Base-by-base conservation (phyloP, 2,113 vertebrate species). In the Clupea harengus region DNA sequence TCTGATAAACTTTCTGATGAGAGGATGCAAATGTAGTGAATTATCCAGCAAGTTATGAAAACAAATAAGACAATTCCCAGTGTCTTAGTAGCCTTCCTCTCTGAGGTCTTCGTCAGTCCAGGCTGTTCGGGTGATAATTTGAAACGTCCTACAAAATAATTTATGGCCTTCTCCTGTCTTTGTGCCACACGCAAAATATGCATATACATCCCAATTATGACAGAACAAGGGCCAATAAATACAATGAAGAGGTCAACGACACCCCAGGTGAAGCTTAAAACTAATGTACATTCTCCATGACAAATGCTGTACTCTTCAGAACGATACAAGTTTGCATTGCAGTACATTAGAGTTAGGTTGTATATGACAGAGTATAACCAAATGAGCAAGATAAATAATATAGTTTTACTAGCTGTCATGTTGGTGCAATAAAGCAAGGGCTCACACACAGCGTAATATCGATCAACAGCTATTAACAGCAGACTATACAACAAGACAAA, bases 61-160 rank as follows among this genome's bases (percentile, higher is more conserved):
- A 93, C 86, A 5, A 90, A 1, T 10, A 92, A 88, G 20, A 93
- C 89, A 13, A 92, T 0, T 20, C 89, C 92, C 6, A 92, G 87
- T 49, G 91, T 91, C 83, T 91, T 90, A 54, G 92, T 90, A 83
- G 92, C 93, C 64, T 93, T 93, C 25, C 13, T 90, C 86, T 92
- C 90, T 0, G 91, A 92, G 52, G 84, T 92, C 84, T 87, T 91
- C 7, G 89, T 87, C 67, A 0, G 78, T 0, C 44, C 11, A 5
- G 39, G 54, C 17, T 25, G 67, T 0, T 85, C 85, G 57, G 9
- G 5, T 49, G 81, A 47, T 39, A 80, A 81, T 46, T 44, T 67
- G 39, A 52, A 52, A 5, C 46, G 39, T 52, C 49, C 22, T 78
- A 47, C 17, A 45, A 78, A n/a, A 45, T 13, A 32, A 25, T n/a